Evolutionary conservation across 2,113 vertebrate species (phyloP).

Genomic region (Polypterus bichir): DNA sequence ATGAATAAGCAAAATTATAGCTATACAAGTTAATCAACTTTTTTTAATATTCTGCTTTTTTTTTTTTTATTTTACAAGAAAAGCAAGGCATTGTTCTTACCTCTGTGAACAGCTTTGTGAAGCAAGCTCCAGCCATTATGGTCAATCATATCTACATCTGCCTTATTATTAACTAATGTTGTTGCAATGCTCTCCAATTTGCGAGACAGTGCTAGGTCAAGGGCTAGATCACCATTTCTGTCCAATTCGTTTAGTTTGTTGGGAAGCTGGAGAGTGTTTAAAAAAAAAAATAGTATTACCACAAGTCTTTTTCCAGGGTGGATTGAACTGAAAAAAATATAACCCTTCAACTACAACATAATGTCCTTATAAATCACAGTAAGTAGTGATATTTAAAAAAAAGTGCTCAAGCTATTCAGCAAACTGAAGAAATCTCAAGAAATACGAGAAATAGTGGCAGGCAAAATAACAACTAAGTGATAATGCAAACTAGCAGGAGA

Average conservation of each 20-base stretch:
- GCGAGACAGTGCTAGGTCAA: conserved; percentile 79
- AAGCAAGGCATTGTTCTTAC: conserved; percentile 33
- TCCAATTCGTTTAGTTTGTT: conserved; percentile 87
- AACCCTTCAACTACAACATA: no score
- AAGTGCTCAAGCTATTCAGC: no score
- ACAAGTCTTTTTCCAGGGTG: no score
- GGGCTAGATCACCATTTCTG: conserved; percentile 82
- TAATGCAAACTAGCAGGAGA: no score
- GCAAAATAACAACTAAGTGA: no score
- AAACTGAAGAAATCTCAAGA: no score
- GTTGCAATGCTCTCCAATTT: conserved; percentile 84
- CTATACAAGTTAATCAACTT: no score
- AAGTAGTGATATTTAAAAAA: no score
- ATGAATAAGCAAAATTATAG: no score
- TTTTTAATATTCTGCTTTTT: background rate
- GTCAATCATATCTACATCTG: conserved; percentile 88
- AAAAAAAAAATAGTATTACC: background rate
- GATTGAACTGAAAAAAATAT: no score
- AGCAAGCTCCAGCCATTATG: conserved; percentile 87
- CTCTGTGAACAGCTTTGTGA: conserved; percentile 93
- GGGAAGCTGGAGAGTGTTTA: conserved; percentile 49
- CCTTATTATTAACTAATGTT: conserved; percentile 81
- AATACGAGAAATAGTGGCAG: no score
- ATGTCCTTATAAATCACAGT: no score
- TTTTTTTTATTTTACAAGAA: background rate